Conservation (phyloP, 2,113 vertebrate genomes). For the pig (Sus scrofa) region T2T-Sscrofa CM000830.6:72965001-72965500, state of each 20-base stretch:
- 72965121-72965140: slow-evolving; percentile 26
- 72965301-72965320: slow-evolving; percentile 11
- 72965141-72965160: background rate
- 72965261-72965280: slow-evolving; percentile 17
- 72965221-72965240: background rate
- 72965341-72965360: background rate
- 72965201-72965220: slow-evolving; percentile 11
- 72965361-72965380: background rate
- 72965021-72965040: slow-evolving; percentile 45
- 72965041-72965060: slow-evolving; percentile 14
- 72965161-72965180: slow-evolving; percentile 23
- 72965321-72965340: slow-evolving; percentile 8
- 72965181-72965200: background rate
- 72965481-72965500: background rate
- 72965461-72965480: slow-evolving; percentile 32
- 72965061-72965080: background rate
- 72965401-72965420: slow-evolving; percentile 11
- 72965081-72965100: background rate
- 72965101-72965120: slow-evolving; percentile 15
- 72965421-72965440: background rate
- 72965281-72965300: background rate
- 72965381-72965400: slow-evolving; percentile 32
- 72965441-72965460: slow-evolving; percentile 1
- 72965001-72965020: slow-evolving; percentile 87
- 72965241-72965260: slow-evolving; percentile 18